A percentile compares a stretch with the other conserved stretches of the same genome.
phyloP scores from a whole-genome alignment of 2,113 vertebrate genomes.

The Hemiscyllium ocellatum region DNA sequence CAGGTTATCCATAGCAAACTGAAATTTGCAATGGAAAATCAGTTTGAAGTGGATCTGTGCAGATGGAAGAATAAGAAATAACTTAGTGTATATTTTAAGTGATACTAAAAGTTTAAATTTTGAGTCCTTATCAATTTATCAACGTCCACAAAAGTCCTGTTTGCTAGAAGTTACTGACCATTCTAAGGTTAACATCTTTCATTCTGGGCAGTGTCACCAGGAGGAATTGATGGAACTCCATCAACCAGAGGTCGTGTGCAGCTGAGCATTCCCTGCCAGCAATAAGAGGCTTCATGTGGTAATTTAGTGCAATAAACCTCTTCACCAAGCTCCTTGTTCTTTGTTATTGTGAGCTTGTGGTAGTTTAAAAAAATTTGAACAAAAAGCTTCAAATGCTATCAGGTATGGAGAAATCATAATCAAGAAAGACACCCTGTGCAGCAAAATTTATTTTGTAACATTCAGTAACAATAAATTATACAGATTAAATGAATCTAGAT shows the following conservation, averaged over 20 bases:
- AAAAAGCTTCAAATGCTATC: neutral
- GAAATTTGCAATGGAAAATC: neutral
- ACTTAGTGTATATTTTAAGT: neutral
- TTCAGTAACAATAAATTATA: neutral
- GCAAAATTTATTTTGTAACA: neutral
- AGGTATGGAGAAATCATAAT: neutral
- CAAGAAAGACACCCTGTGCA: neutral
- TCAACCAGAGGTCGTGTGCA: no score
- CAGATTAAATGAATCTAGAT: neutral
- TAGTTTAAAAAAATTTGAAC: neutral
- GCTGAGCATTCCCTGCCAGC: no score
- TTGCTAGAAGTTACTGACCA: no score
- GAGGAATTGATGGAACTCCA: no score
- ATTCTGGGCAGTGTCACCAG: no score
- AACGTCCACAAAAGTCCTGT: no score
- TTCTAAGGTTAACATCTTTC: no score
- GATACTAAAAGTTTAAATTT: neutral
- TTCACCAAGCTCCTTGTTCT: neutral
- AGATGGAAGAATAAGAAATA: neutral
- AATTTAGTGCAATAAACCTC: neutral
- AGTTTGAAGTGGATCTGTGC: neutral
- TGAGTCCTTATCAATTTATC: no score
- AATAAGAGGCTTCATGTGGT: neutral
- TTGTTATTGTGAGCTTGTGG: neutral
- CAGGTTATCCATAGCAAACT: neutral